phyloP scores from a whole-genome alignment of 2,113 vertebrate species.

The Sylvicapra grimmia region DNA sequence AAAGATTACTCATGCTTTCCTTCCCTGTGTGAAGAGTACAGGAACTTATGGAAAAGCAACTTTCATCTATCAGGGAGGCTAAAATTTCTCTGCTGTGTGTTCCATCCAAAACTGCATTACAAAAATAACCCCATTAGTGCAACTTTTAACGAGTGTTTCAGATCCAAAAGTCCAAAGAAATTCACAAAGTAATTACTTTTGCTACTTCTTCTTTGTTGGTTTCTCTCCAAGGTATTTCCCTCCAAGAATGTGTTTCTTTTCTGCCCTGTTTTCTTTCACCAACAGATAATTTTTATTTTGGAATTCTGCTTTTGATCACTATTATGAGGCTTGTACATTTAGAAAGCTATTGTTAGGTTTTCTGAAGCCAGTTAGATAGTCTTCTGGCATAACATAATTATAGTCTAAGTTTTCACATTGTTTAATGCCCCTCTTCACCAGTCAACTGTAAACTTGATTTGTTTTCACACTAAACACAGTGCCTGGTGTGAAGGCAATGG shows the following conservation, averaged over 20 bases:
- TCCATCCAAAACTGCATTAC: neutral
- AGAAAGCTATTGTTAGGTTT: neutral
- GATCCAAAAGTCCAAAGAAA: constrained; percentile 12
- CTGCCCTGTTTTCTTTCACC: neutral
- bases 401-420: neutral
- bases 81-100: neutral
- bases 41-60: neutral
- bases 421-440: neutral
- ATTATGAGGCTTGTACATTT: neutral
- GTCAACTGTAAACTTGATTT: neutral
- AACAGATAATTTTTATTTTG: neutral
- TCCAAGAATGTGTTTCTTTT: neutral
- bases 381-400: neutral
- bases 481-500: neutral
- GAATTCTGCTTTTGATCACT: neutral
- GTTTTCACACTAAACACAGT: neutral
- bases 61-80: neutral
- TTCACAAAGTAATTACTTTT: neutral
- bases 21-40: neutral
- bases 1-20: neutral
- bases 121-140: neutral
- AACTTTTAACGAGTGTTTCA: neutral
- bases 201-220: neutral
- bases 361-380: neutral
- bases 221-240: neutral